These are phyloP conservation scores for Aurelia coerulea DNA, from an alignment of 30 jellyfish, hydroid and myxozoan genomes.

Conservation along the genomic window DNA sequence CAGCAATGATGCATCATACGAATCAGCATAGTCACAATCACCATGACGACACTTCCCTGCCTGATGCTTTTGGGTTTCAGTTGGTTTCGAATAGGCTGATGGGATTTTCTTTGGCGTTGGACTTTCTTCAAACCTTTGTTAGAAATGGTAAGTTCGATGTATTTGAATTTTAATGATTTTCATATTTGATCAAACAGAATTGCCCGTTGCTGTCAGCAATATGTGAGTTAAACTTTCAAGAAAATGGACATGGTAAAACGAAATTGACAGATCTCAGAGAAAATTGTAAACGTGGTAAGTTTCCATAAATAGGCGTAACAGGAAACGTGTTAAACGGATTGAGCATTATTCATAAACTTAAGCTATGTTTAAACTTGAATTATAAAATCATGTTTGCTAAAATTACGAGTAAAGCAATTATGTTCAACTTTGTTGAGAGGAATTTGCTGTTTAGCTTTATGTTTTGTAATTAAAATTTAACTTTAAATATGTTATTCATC, in stretches of 20 bases:
- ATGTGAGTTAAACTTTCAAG: not conserved
- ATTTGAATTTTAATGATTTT: not conserved
- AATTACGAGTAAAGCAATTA: too few species aligned
- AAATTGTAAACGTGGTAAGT: too few species aligned
- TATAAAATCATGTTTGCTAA: too few species aligned
- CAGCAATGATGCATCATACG: conserved; percentile 78
- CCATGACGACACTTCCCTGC: conserved; percentile 67
- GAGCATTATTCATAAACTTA: too few species aligned
- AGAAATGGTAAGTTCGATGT: not conserved
- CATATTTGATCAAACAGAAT: not conserved
- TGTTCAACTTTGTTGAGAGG: too few species aligned
- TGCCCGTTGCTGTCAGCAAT: not conserved
- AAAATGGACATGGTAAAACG: too few species aligned
- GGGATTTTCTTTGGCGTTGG: conserved; percentile 70
- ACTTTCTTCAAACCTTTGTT: conserved; percentile 65
- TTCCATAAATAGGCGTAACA: too few species aligned
- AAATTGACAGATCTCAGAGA: too few species aligned
- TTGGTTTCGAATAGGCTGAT: conserved; percentile 45
- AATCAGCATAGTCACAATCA: conserved; percentile 59
- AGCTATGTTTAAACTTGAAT: too few species aligned
- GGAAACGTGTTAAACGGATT: too few species aligned
- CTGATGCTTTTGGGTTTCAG: conserved; percentile 43
- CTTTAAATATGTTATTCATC: not conserved
- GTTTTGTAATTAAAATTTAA: too few species aligned
- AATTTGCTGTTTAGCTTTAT: too few species aligned